phyloP scores from a whole-genome alignment of 2,797 vertebrate genomes.

The Glyptemys insculpta region DNA sequence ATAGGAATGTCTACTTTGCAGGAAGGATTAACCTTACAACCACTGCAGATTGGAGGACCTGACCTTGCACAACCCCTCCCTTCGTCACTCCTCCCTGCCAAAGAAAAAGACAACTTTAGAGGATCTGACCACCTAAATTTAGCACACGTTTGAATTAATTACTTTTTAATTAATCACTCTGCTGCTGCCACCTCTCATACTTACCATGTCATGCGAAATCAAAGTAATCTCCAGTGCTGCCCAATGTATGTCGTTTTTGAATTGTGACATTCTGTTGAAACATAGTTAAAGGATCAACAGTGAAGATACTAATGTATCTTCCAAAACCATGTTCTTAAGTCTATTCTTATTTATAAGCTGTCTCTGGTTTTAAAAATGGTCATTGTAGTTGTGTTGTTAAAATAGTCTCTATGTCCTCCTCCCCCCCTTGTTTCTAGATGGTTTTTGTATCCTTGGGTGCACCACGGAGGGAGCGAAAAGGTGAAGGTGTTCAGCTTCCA shows the following conservation, averaged over 20 bases:
- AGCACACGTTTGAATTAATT: background rate
- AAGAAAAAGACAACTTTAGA: background rate
- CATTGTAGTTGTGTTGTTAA: background rate
- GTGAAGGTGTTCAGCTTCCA: constrained; percentile 96
- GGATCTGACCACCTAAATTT: background rate
- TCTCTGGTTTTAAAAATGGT: background rate
- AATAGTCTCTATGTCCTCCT: background rate
- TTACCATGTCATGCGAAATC: background rate
- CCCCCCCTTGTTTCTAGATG: constrained; percentile 85
- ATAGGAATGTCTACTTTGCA: background rate
- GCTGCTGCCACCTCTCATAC: background rate
- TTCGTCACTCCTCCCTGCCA: background rate
- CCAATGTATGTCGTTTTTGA: background rate
- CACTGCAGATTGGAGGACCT: background rate
- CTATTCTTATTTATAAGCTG: background rate
- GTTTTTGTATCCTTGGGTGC: constrained; percentile 98
- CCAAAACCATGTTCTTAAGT: background rate
- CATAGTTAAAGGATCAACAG: background rate
- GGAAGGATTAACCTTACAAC: background rate
- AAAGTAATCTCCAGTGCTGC: background rate
- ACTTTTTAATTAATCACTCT: background rate
- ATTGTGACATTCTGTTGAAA: background rate
- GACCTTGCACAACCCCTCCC: background rate
- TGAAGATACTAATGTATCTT: fast-evolving
- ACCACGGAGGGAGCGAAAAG: constrained; percentile 95